Percentiles rank a stretch among this genome's conserved stretches.
Evolutionary conservation across 1,140 invertebrate species (phyloP).

Genomic region (Rhagoletis zephyria): DNA sequence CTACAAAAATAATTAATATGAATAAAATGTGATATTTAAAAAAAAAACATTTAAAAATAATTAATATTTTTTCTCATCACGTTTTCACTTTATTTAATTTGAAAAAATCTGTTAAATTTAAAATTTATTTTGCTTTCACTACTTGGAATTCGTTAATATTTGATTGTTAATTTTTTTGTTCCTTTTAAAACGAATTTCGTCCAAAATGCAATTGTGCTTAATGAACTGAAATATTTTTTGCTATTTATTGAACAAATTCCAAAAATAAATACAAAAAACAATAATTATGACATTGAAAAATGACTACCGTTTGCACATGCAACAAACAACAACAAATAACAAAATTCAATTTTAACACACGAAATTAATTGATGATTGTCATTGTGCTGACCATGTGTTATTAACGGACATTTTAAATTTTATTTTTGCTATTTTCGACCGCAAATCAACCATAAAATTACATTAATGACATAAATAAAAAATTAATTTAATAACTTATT

Average conservation of each 20-base stretch:
- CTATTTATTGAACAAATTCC: not conserved
- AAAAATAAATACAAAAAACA: not conserved
- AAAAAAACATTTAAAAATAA: too few relatives aligned
- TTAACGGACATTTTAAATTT: constrained; percentile 31
- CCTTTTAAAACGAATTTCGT: not conserved
- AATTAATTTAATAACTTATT: constrained; percentile 8
- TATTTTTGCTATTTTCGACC: constrained; percentile 34
- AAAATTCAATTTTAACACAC: constrained; percentile 13
- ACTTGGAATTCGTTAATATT: too few relatives aligned
- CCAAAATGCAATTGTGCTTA: not conserved
- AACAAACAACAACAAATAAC: constrained; percentile 4
- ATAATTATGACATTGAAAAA: constrained; percentile 33
- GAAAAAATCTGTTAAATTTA: not conserved
- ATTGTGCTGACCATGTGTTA: not conserved
- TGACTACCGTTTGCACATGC: not conserved
- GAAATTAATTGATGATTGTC: constrained; percentile 45
- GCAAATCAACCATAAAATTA: constrained; percentile 62
- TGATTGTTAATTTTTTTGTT: too few relatives aligned
- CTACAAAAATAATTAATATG: too few relatives aligned
- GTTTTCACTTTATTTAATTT: too few relatives aligned
- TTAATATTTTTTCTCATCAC: too few relatives aligned
- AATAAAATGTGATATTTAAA: too few relatives aligned
- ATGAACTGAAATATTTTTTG: constrained; percentile 34
- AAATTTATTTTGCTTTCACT: not conserved
- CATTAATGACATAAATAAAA: constrained; percentile 55